Percentiles rank a stretch among this genome's conserved stretches.
Evolutionary conservation across 2,888 invertebrate species (phyloP).

Genomic region (Eristalis arbustorum): DNA sequence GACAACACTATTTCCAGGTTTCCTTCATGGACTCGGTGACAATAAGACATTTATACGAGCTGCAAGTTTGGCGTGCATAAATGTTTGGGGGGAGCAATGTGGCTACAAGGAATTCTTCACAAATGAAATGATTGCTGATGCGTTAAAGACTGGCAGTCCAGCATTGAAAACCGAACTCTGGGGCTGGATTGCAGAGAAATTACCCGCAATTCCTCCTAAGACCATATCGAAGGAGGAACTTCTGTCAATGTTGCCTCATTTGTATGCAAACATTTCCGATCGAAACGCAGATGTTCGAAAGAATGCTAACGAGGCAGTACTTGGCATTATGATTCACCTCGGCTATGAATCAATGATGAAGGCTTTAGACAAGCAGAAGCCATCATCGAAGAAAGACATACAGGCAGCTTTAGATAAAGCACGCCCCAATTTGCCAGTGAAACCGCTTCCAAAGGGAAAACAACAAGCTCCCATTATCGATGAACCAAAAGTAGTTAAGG

Average conservation of each 20-base stretch:
- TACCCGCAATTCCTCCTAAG: slow-evolving; percentile 87
- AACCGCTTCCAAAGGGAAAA: slow-evolving; percentile 85
- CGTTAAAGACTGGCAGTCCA: slow-evolving; percentile 92
- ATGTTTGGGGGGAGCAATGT: slow-evolving; percentile 91
- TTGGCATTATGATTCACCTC: slow-evolving; percentile 95
- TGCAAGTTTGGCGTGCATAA: slow-evolving; percentile 90
- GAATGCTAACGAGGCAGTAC: slow-evolving; percentile 92
- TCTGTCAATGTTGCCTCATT: slow-evolving; percentile 86
- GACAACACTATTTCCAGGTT: slow-evolving; percentile 90
- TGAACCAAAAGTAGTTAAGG: slow-evolving; percentile 81
- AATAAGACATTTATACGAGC: slow-evolving; percentile 90
- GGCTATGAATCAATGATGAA: slow-evolving; percentile 84
- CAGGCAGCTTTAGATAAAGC: slow-evolving; percentile 91
- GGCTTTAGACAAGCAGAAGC: slow-evolving; percentile 82
- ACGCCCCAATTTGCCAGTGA: slow-evolving; percentile 90
- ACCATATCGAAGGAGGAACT: slow-evolving; percentile 91
- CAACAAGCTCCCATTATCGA: slow-evolving; percentile 81
- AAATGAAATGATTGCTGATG: slow-evolving; percentile 93
- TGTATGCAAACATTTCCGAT: slow-evolving; percentile 93
- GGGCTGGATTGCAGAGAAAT: slow-evolving; percentile 91
- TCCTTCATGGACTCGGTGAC: slow-evolving; percentile 90
- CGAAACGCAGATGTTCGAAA: slow-evolving; percentile 95
- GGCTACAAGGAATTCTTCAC: slow-evolving; percentile 92
- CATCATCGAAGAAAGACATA: slow-evolving; percentile 89
- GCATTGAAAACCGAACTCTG: slow-evolving; percentile 90